Base-by-base conservation (phyloP, 2,113 vertebrate species). In the Trinectes maculatus region DNA sequence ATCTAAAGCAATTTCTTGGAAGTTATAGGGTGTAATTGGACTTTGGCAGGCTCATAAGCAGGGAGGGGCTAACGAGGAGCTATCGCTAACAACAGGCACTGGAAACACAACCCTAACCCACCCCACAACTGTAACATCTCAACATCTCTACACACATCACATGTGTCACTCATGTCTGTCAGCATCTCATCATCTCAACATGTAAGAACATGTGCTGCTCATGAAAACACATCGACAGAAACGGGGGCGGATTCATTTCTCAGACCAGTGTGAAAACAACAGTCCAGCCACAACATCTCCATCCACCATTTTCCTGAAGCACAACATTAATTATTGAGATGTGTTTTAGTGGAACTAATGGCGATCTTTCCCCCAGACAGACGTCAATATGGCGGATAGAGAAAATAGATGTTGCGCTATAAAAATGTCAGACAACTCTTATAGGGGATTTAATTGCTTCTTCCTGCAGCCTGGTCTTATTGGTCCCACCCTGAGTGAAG, bases 381-480 rank as follows among this genome's bases (percentile, higher is more conserved):
- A 89, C 85, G 87, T 85, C 71, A 77, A 90, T 80, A 89, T 68
- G 82, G 74, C 71, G 61, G 77, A 86, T 77, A 74, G 70, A 83
- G 77, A 87, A 85, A 83, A 79, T 86, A 80, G 80, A 89, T 74
- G 83, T 89, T 82, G 67, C 71, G 74, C 83, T 85, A 84, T 83
- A 80, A 88, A 85, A 85, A 83, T 89, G 85, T 91, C 87, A 86
- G 84, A 87, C 85, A 89, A 86, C 79, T 78, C 86, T 88, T 89
- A n/a, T 73, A 76, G 85, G 80, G 84, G 81, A 81, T 91, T 25
- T 89, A 89, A 91, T 92, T 92, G 86, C 87, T 84, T 77, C 88
- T 90, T 89, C 87, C 85, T 86, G 85, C 71, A 82, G 72, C 77
- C 85, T 84, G 82, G 67, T 83, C 81, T 77, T 73, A 72, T 82